These are phyloP conservation scores for Dromas ardeola DNA, from an alignment of 2,113 vertebrate genomes.

Conservation along the genomic window DNA sequence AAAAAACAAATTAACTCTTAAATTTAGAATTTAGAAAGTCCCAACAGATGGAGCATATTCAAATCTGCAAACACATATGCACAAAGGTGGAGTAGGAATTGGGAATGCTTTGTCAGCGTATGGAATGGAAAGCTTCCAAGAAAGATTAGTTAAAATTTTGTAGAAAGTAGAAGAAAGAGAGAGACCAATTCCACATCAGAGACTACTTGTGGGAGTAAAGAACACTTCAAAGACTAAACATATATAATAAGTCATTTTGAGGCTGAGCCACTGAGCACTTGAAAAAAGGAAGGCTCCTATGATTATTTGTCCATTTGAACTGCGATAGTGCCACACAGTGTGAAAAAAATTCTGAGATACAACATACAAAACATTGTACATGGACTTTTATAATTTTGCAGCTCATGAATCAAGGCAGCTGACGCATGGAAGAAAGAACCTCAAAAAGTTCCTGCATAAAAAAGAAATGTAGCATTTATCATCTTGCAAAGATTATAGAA, in stretches of 20 bases:
- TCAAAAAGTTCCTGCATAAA: not conserved
- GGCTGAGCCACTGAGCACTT: not conserved
- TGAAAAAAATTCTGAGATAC: not conserved
- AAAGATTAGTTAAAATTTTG: not conserved
- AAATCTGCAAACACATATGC: not conserved
- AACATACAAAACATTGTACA: fast-evolving
- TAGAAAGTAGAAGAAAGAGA: not conserved
- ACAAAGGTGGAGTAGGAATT: not conserved
- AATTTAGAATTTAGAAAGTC: not conserved
- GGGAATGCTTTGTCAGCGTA: not conserved
- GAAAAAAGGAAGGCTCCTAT: not conserved
- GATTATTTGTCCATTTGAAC: not conserved
- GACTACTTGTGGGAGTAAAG: not conserved
- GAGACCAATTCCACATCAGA: not conserved
- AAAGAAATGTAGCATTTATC: fast-evolving
- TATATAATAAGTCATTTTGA: not conserved
- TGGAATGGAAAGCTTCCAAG: not conserved
- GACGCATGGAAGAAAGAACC: fast-evolving
- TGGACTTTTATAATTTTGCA: not conserved
- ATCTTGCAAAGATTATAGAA: not conserved
- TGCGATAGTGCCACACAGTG: fast-evolving
- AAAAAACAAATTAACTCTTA: not conserved
- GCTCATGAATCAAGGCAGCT: not conserved
- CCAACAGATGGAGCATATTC: not conserved
- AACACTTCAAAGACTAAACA: not conserved